Evolutionary conservation across 1,140 invertebrate species (phyloP), one percentile per base, ranked within the genome.

Genomic region (Holotrichia oblita): DNA sequence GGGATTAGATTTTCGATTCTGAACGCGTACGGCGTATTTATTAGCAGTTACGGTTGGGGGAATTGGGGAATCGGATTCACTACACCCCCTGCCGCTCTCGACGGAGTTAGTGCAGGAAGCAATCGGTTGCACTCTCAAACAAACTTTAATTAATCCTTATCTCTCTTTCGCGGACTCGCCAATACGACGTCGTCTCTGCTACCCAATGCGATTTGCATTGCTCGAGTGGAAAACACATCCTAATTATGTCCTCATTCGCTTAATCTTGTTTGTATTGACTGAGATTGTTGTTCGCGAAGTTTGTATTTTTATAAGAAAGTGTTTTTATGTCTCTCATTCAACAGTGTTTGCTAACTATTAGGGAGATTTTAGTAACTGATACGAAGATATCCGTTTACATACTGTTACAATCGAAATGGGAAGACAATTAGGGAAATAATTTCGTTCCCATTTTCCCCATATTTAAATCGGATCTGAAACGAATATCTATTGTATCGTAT

Each of bases 111-210:
- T 20, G 48, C 14, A 55, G 48, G 48, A 55, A 55, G 48, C 17
- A 55, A 55, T 55, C 48, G 48, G 48, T n/a, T 55, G 48, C 48
- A 55, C 17, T 55, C 48, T 17, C 48, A 17, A 55, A 55, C 48
- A 55, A 55, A 55, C 48, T 55, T 55, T 55, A 55, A 55, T 55
- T 55, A 55, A 55, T n/a, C 48, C n/a, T 55, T n/a, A 55, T 55
- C 48, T 55, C 48, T 55, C 27, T 34, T 34, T 34, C 4, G 27
- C 27, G 27, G 27, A 34, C 27, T 55, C 48, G 14, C 48, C n/a
- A 55, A 55, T 14, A 17, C 14, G 48, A 55, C 48, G 17, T 34
- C 27, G 27, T 34, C 27, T 17, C 48, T 17, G 17, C 14, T n/a
- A n/a, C n/a, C 17, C 14, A 17, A 6, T 17, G n/a, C 17, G 14